phyloP scores from a whole-genome alignment of 1,140 invertebrate species.

The Heliothis subflexa region DNA sequence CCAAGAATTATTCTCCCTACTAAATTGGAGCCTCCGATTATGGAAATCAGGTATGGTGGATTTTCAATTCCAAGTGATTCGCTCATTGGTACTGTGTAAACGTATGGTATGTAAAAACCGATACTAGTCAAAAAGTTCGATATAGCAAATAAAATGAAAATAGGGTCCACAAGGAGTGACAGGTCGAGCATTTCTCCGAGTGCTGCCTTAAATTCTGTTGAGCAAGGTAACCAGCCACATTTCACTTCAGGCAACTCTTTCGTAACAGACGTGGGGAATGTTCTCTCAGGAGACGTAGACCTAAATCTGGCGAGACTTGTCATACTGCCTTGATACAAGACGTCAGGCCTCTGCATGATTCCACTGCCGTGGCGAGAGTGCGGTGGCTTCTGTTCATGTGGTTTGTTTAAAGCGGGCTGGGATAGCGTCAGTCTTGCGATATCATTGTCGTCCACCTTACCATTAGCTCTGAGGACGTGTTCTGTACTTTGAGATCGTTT shows the following conservation, averaged over 20 bases:
- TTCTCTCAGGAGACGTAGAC: conserved; percentile 77
- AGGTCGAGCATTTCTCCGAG: conserved; percentile 95
- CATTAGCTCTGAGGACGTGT: conserved; percentile 79
- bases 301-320: conserved; percentile 82
- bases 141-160: conserved; percentile 96
- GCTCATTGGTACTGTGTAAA: conserved; percentile 92
- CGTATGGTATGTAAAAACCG: conserved; percentile 98
- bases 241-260: conserved; percentile 64
- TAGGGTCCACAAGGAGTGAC: conserved; percentile 92
- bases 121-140: conserved; percentile 98
- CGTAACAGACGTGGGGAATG: conserved; percentile 53
- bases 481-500: conserved; percentile 87
- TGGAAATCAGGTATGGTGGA: conserved; percentile 89
- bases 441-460: conserved; percentile 78
- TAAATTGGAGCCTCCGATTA: conserved; percentile 95
- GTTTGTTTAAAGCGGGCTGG: conserved; percentile 87
- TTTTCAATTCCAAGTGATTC: conserved; percentile 87
- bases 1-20: conserved; percentile 95
- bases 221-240: conserved; percentile 87
- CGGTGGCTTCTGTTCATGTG: conserved; percentile 69
- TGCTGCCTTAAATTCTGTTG: conserved; percentile 88
- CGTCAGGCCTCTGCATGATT: conserved; percentile 94
- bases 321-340: conserved; percentile 94
- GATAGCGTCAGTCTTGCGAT: conserved; percentile 88
- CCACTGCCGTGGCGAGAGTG: conserved; percentile 87